Base-by-base conservation (phyloP, 2,888 invertebrate genomes). In the Neuroscelio doddi region DNA sequence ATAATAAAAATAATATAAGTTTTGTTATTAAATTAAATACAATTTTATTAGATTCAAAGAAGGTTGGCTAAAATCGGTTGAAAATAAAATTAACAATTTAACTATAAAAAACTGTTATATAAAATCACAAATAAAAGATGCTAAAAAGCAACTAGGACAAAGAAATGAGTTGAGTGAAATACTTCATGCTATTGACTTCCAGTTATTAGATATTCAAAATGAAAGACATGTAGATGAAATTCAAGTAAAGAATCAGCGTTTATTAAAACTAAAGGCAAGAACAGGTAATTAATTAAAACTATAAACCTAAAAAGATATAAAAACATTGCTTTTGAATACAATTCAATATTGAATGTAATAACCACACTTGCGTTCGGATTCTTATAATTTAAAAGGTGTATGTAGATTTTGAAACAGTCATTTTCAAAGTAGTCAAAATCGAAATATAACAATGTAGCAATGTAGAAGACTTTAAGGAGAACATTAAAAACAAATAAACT, bases 181-280 rank as follows among this genome's bases (percentile, higher is more conserved):
- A 41, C 77, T 91, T 1, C 85, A 88, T 55, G 86, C 88, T 0
- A 88, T 90, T 0, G 91, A 91, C 76, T 90, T 90, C 68, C 88
- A 90, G 26, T 88, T 90, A 72, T 71, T 90, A 1, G 85, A 86
- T 69, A 90, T 91, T 21, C 88, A 90, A 70, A 90, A 90, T 72
- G 73, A 85, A 2, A 87, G 87, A 72, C 86, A 86, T 51, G 45
- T 83, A 8, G 81, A 84, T 53, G 77, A 85, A 9, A 89, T 90
- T 44, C 89, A 90, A 0, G 84, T 86, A 32, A 90, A 90, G 71
- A 80, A 87, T 34, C 74, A 76, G 7, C 87, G 88, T 66, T 70
- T 90, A 2, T 79, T 83, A 0, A 88, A 89, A 44, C 69, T 90
- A 55, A 90, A 90, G 70, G 87, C 85, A 73, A 86, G 89, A 83